These are phyloP conservation scores for Caradrina kadenii DNA, from an alignment of 2,888 invertebrate genomes.

Conservation along the genomic window DNA sequence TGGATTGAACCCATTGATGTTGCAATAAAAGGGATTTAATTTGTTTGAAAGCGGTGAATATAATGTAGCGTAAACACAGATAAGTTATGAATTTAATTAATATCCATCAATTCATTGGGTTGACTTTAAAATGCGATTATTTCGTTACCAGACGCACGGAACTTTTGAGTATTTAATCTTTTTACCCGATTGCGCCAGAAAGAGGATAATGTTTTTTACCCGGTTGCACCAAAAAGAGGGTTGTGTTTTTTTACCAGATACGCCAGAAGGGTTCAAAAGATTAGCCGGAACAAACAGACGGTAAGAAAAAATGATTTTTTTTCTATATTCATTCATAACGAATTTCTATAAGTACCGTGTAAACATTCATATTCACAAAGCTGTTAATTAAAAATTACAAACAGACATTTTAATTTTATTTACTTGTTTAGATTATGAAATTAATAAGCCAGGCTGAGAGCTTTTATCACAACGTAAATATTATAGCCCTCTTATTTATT, in stretches of 20 bases:
- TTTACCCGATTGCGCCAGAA: too few species aligned
- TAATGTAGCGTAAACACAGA: constrained; percentile 17
- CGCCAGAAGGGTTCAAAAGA: too few species aligned
- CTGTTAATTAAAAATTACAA: too few species aligned
- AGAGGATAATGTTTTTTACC: too few species aligned
- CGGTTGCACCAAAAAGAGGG: too few species aligned
- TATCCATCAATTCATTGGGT: constrained; percentile 8
- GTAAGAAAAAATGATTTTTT: too few species aligned
- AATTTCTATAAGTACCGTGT: too few species aligned
- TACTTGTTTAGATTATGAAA: not conserved
- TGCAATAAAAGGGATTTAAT: not conserved
- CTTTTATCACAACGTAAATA: constrained; percentile 9
- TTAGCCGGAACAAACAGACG: too few species aligned
- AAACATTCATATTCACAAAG: too few species aligned
- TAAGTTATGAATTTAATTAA: not conserved
- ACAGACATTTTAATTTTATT: too few species aligned
- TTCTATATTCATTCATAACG: too few species aligned
- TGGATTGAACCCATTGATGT: not conserved
- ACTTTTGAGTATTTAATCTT: not conserved
- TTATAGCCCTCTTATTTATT: not conserved
- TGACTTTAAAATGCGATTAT: constrained; percentile 17
- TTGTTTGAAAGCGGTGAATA: constrained; percentile 10
- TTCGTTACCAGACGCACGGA: not conserved
- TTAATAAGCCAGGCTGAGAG: not conserved
- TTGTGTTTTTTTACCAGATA: too few species aligned